Evolutionary conservation across 2,797 vertebrate species (phyloP), one percentile per base, ranked within the genome.

Genomic region (Balearica regulorum): DNA sequence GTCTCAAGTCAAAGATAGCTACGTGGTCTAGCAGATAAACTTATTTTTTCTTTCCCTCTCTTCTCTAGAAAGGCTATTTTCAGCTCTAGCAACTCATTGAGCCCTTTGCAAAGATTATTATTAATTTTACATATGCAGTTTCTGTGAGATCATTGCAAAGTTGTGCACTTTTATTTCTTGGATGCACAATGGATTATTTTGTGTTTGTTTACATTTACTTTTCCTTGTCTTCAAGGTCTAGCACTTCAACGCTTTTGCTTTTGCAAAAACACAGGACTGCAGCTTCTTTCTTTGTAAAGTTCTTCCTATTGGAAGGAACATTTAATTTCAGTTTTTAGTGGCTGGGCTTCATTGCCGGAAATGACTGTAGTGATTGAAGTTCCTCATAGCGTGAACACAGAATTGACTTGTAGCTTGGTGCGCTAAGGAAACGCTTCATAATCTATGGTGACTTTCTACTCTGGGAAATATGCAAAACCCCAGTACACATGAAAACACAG

Each of bases 341-440:
- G 75, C 53, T 66, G 41, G 37, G 62, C 33, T 75, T 77, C 53
- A 4, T 16, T 6, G 39, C 95, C 95, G 96, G 97, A 97, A 97
- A 93, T 97, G 96, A 97, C 94, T 19, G 4, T 68, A 93, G 95
- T 79, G 82, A 81, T 81, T 80, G 79, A 83, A 90, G 93, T 97
- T 97, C 97, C 97, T 95, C 94, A 58, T 66, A 78, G 58, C 41
- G 64, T 8, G 16, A 41, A 2, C 44, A 29, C 44, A 39, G 66
- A 68, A n/a, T 3, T 43, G 43, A 13, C 37, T 51, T 26, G 12
- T 6, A 17, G 44, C 73, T 68, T 11, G 10, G 35, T 49, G 41
- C 2, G 0, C 33, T 22, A 5, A 44, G 69, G 77, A 62, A 72
- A 53, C 60, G 8, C 77, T 88, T 39, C 20, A 25, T 12, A 26